Evolutionary conservation across 30 jellyfish, hydroid and myxozoan genomes (phyloP), one percentile per base, ranked within the genome.

Genomic region (Aurelia aurita complex sp. Pacific): DNA sequence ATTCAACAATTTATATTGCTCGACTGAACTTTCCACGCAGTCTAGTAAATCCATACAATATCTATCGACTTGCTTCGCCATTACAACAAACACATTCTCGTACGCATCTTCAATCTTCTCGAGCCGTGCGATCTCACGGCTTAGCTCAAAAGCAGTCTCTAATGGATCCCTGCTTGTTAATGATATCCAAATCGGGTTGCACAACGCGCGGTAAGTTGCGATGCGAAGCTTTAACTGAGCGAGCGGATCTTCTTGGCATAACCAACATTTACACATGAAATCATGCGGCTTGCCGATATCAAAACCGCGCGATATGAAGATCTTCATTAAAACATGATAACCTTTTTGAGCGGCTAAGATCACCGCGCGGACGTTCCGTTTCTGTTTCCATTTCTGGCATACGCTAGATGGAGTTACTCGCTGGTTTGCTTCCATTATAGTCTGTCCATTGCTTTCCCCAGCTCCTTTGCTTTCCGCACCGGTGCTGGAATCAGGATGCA

Each of bases 161-260:
- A 91, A 77, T 40, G 98, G 98, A 60, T 91, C 94, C 9, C 63
- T 57, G 35, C 90, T 88, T 33, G 98, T 78, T 57, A 85, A 55
- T 2, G 87, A 71, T 38, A 91, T 80, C 98, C 96, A 91, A 16
- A 91, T 80, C 1, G 98, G 98, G 61, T 91, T 86, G 43, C 86
- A 36, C 57, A 85, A 50, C 73, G 98, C 98, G 55, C 73, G 64
- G 82, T 77, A 79, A 17, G 66, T 43, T 43, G 67, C 80, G 50
- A 91, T 91, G 15, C 96, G 83, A 16, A 36, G 51, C 65, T 81
- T 86, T 36, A 94, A 19, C 70, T 74, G 96, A 3, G 93, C 85
- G 43, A 91, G 88, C 11, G 77, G 79, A 73, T 91, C 95, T 12
- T 63, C 69, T 57, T 55, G 38, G 85, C 98, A 91, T 17, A 42